Base-by-base conservation (phyloP, 2,113 vertebrate genomes). In the Athene cunicularia region DNA sequence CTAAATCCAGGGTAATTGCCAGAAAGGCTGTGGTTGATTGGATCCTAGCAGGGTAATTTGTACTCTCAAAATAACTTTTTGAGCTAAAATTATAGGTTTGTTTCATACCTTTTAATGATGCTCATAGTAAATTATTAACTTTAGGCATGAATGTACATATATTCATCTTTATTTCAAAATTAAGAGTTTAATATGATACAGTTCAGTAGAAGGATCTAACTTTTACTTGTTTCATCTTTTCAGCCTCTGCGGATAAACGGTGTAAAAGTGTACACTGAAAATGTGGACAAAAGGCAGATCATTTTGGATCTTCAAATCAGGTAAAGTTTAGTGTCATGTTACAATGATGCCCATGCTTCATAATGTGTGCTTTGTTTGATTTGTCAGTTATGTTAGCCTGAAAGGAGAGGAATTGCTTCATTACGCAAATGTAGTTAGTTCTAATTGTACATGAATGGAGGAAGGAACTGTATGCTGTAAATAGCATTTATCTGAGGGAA, bases 291-390 rank as follows among this genome's bases (percentile, higher is more conserved):
- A 97, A 98, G 99, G 80, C 99, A 99, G 96, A 99, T 99, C 72
- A 99, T 99, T 97, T 98, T 99, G 98, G 99, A 99, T 97, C 98
- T 99, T 95, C 99, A 99, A 96, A 99, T 99, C 97, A 99, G 99
- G 99, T 99, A 98, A 99, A 83, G 43, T 76, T 77, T 58, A 33
- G 92, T 93, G 18, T 8, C 26, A 0, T 72, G 18, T 88, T 74
- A 28, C 2, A 4, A 0, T 60, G 24, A 18, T 35, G 20, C 47
- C 14, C 9, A 3, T 85, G 11, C 55, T 92, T 75, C 79, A 43
- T 74, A 71, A 32, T 80, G 13, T 24, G 23, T 66, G 27, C 6
- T 47, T 75, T 39, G 8, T 62, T 91, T 80, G 30, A 37, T 80
- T 63, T 12, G 10, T 26, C 45, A 56, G 41, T 52, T 81, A 21